phyloP scores from a whole-genome alignment of 2,113 vertebrate genomes.

The Deroptyus accipitrinus region DNA sequence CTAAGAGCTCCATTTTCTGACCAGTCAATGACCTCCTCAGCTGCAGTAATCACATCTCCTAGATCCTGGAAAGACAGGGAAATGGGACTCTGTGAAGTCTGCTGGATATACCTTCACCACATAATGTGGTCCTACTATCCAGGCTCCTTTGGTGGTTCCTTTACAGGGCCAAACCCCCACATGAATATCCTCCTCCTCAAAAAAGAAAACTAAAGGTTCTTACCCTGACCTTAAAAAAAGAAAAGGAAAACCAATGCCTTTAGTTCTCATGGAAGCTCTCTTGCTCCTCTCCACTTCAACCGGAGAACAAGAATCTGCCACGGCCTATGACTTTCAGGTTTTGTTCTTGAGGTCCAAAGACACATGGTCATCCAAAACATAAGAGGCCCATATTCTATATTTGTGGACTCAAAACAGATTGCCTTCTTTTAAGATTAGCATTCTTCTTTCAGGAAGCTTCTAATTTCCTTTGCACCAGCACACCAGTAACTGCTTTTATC shows the following conservation, averaged over 20 bases:
- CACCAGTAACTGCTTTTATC: not conserved
- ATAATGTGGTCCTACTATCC: fast-evolving
- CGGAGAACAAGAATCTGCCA: not conserved
- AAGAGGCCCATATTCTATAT: not conserved
- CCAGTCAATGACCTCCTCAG: not conserved
- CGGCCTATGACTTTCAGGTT: not conserved
- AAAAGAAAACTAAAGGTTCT: not conserved
- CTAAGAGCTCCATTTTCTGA: not conserved
- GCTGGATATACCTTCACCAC: not conserved
- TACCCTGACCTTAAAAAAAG: not conserved
- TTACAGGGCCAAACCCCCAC: not conserved
- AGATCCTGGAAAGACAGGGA: not conserved
- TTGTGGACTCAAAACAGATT: not conserved
- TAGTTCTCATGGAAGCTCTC: not conserved
- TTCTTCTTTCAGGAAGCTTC: not conserved
- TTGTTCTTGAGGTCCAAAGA: not conserved
- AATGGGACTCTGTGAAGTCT: not conserved
- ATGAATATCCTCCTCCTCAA: not conserved
- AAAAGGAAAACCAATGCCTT: not conserved
- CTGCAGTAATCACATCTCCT: not conserved
- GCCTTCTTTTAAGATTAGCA: not conserved
- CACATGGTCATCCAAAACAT: not conserved
- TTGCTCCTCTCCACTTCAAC: not conserved
- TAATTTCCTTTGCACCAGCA: not conserved
- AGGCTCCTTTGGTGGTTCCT: not conserved